Base-by-base conservation (phyloP, 2,888 invertebrate genomes). In the Marronus borbonicus region DNA sequence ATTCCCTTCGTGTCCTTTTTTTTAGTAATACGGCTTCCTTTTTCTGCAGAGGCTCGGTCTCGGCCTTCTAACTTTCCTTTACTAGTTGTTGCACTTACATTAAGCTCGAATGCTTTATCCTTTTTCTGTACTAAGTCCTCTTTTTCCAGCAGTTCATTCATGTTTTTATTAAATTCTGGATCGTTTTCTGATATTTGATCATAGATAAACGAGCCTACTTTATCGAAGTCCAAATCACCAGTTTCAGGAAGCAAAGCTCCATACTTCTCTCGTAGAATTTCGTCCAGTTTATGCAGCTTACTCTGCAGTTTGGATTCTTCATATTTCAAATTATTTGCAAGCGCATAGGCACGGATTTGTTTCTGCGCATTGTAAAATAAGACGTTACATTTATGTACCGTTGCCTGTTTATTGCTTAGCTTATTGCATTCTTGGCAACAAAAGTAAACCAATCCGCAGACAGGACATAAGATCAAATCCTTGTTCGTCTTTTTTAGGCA, bases 391-490 rank as follows among this genome's bases (percentile, higher is more conserved):
- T 81, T 80, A 65, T 85, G 84, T 81, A 84, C 70, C 39, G 50
- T 80, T 81, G 81, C 82, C 74, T 80, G 64, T 81, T 85, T 76
- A 78, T 78, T 82, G 76, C 83, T 85, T 66, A 79, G 66, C 68
- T 81, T 83, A 76, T 87, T 87, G 77, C 88, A 88, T 70, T 85
- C 80, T 77, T 83, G 78, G 0, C 87, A 87, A 80, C 88, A 88
- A 80, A 86, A 88, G 68, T 85, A 84, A 10, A 88, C 83, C 39
- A 85, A 64, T 60, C 84, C 84, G 79, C 88, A 88, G 76, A 80
- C 80, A 0, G 88, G 87, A 80, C 88, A 88, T 2, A 76, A 17
- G 12, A 85, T 78, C 17, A 88, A 80, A 8, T 80, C 77, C 76
- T 84, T 84, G 49, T 82, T 79, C 24, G 79, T 68, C 60, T 82